A percentile compares a stretch with the other conserved stretches of the same genome.
Conservation (phyloP, 2,113 vertebrate genomes). For the Lycaon pictus region DNA sequence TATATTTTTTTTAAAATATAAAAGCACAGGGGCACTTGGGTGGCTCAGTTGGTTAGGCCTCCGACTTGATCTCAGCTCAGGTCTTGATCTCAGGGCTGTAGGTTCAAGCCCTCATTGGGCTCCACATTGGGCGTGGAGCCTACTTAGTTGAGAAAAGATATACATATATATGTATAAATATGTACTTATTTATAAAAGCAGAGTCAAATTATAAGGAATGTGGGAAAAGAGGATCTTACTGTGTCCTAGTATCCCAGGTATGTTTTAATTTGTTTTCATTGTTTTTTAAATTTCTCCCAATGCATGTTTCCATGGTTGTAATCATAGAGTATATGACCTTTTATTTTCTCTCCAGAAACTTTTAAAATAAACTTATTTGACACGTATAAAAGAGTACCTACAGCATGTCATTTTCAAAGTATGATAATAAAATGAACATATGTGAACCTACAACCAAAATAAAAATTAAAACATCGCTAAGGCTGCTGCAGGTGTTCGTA, state of each 20-base stretch:
- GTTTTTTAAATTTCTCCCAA: not conserved
- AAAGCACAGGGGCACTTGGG: not conserved
- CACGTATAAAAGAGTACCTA: not conserved
- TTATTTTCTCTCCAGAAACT: not conserved
- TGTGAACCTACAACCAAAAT: not conserved
- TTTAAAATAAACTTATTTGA: not conserved
- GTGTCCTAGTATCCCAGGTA: not conserved
- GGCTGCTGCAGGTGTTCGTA: not conserved
- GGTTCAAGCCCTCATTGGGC: not conserved
- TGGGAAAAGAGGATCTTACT: not conserved
- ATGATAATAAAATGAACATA: not conserved
- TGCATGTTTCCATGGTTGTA: not conserved
- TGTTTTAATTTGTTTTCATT: conserved; percentile 20
- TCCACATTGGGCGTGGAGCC: not conserved
- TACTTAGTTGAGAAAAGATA: too few relatives aligned
- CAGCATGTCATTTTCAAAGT: not conserved
- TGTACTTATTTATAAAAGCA: not conserved
- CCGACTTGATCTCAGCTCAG: not conserved
- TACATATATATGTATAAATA: too few relatives aligned
- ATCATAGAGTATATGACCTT: not conserved
- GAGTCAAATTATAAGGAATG: not conserved
- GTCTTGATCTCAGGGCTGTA: not conserved
- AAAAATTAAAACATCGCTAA: not conserved
- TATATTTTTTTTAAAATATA: not conserved
- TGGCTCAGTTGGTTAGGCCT: not conserved